Conservation (phyloP, 2,113 vertebrate genomes). For the Gyps fulvus region DNA sequence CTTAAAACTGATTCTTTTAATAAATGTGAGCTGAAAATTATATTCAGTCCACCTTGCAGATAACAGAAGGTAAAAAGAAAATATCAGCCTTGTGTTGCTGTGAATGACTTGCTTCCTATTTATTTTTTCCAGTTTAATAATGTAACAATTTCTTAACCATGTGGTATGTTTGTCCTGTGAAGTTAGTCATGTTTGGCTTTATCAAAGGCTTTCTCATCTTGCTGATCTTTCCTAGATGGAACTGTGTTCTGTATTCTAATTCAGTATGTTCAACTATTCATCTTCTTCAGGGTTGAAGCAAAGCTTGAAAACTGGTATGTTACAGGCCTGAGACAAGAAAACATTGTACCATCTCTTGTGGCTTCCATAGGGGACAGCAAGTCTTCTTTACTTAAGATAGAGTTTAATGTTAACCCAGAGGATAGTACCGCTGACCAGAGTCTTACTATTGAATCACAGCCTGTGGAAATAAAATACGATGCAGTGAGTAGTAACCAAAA, state of each 20-base stretch:
- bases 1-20: not conserved
- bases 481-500: conserved; percentile 77
- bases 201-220: not conserved
- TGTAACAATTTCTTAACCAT: not conserved
- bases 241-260: not conserved
- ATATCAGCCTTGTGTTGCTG: not conserved
- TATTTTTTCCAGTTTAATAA: not conserved
- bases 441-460: conserved; percentile 85
- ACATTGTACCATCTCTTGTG: conserved; percentile 85
- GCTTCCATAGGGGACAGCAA: conserved; percentile 82
- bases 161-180: not conserved
- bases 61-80: not conserved
- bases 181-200: not conserved
- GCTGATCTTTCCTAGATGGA: not conserved
- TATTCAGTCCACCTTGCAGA: not conserved
- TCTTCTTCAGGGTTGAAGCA: conserved; percentile 82
- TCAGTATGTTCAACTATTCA: not conserved
- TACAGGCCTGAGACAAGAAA: conserved; percentile 86
- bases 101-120: not conserved
- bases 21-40: not conserved
- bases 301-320: conserved; percentile 91
- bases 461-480: conserved; percentile 95
- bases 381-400: conserved; percentile 86
- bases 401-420: conserved; percentile 88
- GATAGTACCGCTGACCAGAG: conserved; percentile 83